Evolutionary conservation across 2,888 invertebrate species (phyloP), one percentile per base, ranked within the genome.

Genomic region (Thecocarcelia acutangulata): DNA sequence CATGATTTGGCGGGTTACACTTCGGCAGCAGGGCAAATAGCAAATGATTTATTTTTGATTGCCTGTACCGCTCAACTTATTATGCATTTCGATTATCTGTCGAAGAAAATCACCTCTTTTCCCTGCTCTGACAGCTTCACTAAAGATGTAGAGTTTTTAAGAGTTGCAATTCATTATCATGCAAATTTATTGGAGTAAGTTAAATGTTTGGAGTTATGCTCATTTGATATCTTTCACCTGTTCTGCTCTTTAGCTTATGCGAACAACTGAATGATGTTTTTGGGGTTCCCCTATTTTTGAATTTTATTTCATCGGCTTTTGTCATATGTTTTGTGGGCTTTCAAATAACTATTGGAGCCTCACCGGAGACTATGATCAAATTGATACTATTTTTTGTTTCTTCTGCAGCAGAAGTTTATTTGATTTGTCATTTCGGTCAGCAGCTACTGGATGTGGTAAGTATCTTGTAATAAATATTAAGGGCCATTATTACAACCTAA

Each of bases 351-450:
- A 84, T 86, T 8, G 88, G 87, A 0, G 86, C 84, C 3, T 63
- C 85, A 0, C 66, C 69, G 1, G 86, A 86, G 9, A 80, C 85
- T 6, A 15, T 88, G 21, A 50, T 87, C 3, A 90, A 88, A 68
- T 84, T 87, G n/a, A 33, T 87, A 0, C 40, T 90, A 33, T 89
- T 86, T 80, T 73, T 90, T 0, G 15, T 88, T 3, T 86, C 86
- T 0, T 87, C 89, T 0, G 50, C 87, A n/a, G 72, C 84, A 0
- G 88, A 90, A 68, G 87, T 87, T 0, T 88, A 86, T 56, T 70
- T 89, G 66, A 87, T 90, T 13, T 90, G 88, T 37, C 83, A 88
- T 42, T 87, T 87, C 19, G 88, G 89, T 0, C 87, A 89, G 15
- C 44, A 85, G 42, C 75, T 89, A 21, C 85, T 86, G 1, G 86